phyloP scores from a whole-genome alignment of 2,797 vertebrate species.

The Cyprinodon diabolis region DNA sequence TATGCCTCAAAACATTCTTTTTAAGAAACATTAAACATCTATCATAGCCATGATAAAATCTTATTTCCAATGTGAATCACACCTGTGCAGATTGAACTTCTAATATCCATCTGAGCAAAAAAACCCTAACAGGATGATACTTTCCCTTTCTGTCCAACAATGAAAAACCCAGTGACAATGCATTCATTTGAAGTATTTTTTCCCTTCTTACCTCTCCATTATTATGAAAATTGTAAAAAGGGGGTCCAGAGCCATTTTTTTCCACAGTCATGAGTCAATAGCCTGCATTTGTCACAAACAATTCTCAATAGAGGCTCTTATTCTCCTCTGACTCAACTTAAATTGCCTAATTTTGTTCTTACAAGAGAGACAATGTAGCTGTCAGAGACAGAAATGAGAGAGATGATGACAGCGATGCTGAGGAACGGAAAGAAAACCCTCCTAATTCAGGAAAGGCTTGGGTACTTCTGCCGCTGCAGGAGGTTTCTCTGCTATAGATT shows the following conservation, averaged over 20 bases:
- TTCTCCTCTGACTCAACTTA: constrained; percentile 8
- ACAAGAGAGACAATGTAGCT: constrained; percentile 19
- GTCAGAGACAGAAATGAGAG: constrained; percentile 30
- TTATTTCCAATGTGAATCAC: not conserved
- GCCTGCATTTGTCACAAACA: constrained; percentile 41
- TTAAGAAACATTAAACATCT: not conserved
- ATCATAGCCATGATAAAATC: not conserved
- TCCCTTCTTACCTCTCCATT: too few relatives aligned
- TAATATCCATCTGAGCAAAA: not conserved
- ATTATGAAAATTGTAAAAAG: not conserved
- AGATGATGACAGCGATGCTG: constrained; percentile 2
- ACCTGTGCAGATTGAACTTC: not conserved
- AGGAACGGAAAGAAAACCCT: constrained; percentile 7
- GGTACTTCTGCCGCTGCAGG: constrained; percentile 9
- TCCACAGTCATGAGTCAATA: constrained; percentile 32
- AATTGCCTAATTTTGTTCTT: constrained; percentile 20
- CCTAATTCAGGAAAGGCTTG: not conserved
- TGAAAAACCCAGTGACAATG: not conserved
- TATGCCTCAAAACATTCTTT: not conserved
- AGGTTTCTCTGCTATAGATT: constrained; percentile 11
- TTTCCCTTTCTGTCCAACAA: not conserved
- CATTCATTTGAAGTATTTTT: not conserved
- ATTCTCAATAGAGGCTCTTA: constrained; percentile 25
- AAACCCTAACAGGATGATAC: not conserved
- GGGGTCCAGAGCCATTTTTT: constrained; percentile 11